phyloP scores from a whole-genome alignment of 2,888 invertebrate species.

The Buathra laborator region DNA sequence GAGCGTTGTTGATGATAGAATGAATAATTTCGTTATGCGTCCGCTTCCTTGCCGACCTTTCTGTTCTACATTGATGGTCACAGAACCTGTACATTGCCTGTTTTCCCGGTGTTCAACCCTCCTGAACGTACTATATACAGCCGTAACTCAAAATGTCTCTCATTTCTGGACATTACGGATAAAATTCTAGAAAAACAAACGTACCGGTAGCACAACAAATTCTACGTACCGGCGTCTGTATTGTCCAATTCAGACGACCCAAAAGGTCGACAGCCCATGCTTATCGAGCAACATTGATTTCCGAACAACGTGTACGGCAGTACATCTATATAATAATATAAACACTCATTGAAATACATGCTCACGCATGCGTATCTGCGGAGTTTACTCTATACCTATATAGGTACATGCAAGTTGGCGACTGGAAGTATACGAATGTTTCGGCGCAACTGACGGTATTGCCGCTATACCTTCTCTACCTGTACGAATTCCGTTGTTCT shows the following conservation, averaged over 20 bases:
- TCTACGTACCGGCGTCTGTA: not conserved
- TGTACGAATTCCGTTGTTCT: slow-evolving; percentile 5
- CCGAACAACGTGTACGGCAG: not conserved
- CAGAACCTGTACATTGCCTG: not conserved
- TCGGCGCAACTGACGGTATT: not conserved
- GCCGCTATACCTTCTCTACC: not conserved
- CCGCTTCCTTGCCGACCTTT: not conserved
- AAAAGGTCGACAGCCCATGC: slow-evolving; percentile 8
- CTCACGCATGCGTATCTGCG: not conserved
- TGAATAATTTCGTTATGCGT: not conserved
- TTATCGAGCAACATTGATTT: slow-evolving; percentile 15
- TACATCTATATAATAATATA: not conserved
- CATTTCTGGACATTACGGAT: not conserved
- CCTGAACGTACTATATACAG: not conserved
- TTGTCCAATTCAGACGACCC: not conserved
- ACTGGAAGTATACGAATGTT: slow-evolving; percentile 4
- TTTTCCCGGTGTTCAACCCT: not conserved
- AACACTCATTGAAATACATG: not conserved
- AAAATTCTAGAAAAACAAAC: not conserved
- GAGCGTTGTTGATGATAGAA: no score
- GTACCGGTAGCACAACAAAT: not conserved
- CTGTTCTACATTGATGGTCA: not conserved
- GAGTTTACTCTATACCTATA: not conserved
- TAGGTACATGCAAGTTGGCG: slow-evolving; percentile 4
- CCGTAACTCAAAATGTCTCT: not conserved